These are phyloP conservation scores for Catharus ustulatus DNA, from an alignment of 2,797 vertebrate species.

Conservation along the genomic window DNA sequence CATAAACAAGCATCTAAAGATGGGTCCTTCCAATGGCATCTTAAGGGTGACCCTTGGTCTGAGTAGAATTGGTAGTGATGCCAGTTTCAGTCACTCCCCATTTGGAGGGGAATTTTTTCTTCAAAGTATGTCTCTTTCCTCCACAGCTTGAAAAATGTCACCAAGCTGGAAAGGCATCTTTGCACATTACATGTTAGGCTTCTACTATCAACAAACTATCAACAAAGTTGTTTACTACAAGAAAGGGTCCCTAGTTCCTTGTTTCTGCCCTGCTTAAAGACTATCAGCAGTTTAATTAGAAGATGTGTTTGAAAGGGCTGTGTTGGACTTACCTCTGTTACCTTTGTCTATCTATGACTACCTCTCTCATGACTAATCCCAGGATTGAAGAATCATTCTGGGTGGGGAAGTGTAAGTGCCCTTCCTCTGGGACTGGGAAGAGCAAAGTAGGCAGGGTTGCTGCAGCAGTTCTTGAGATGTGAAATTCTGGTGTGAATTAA, in stretches of 20 bases:
- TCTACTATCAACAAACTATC: neutral
- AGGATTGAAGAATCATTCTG: neutral
- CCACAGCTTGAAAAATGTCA: neutral
- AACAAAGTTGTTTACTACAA: neutral
- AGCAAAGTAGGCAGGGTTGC: neutral
- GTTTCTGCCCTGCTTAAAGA: neutral
- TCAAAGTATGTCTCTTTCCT: neutral
- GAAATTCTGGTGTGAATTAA: constrained; percentile 33
- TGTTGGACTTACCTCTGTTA: neutral
- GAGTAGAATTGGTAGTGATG: neutral
- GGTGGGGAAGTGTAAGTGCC: constrained; percentile 25
- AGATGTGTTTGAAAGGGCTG: neutral
- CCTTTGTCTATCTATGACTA: neutral
- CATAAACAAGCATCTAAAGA: neutral
- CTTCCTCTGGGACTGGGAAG: constrained; percentile 10
- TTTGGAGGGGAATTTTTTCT: neutral
- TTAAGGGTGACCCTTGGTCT: neutral
- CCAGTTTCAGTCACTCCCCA: neutral
- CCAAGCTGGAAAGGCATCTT: neutral
- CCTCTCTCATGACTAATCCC: constrained; percentile 43
- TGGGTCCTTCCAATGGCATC: neutral
- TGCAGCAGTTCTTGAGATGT: neutral
- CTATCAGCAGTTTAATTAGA: neutral
- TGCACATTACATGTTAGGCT: neutral
- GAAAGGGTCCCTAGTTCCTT: neutral